Evolutionary conservation across 2,113 vertebrate genomes (phyloP), one percentile per base, ranked within the genome.

Genomic region (Ramphastos sulfuratus): DNA sequence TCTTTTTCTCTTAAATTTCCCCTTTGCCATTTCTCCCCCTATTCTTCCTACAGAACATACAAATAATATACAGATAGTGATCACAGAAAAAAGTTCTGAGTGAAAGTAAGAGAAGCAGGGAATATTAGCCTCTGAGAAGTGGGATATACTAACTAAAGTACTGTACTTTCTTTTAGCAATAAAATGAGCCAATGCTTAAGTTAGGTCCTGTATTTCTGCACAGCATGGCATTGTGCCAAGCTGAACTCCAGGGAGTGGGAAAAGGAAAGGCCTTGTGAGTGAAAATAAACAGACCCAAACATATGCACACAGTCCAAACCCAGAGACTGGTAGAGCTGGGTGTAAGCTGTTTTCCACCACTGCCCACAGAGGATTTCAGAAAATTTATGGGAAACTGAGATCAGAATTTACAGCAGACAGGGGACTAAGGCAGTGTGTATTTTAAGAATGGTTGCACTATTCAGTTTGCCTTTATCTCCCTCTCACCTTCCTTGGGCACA

Each of bases 211-310:
- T 59, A 59, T 87, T 93, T 90, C 79, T 88, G 56, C 82, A 90
- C 69, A 85, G 69, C 15, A 13, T 27, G 88, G 93, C 85, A 77
- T 9, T 7, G 4, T 33, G 90, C 94, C 94, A 95, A 92, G 58
- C 48, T 81, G 73, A 95, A 56, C 90, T 93, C 48, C 65, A 56
- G 33, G 58, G 81, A 91, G 72, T 81, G 79, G 79, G 82, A 95
- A 95, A 82, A 91, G 64, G 76, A 95, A 73, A 92, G 82, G 73
- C 76, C 61, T 93, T 88, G 54, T 78, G 61, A 92, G 80, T 90
- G 93, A 94, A 95, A 96, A 96, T 95, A 95, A 92, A 93, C 87
- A 95, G 76, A 91, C 61, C 37, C 61, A 93, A 94, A 94, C 58
- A 52, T 59, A 87, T 71, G 82, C 76, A 88, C 12, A 52, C 42